Evolutionary conservation across 2,888 invertebrate species (phyloP), one percentile per base, ranked within the genome.

Genomic region (Stictocephala bisonia): DNA sequence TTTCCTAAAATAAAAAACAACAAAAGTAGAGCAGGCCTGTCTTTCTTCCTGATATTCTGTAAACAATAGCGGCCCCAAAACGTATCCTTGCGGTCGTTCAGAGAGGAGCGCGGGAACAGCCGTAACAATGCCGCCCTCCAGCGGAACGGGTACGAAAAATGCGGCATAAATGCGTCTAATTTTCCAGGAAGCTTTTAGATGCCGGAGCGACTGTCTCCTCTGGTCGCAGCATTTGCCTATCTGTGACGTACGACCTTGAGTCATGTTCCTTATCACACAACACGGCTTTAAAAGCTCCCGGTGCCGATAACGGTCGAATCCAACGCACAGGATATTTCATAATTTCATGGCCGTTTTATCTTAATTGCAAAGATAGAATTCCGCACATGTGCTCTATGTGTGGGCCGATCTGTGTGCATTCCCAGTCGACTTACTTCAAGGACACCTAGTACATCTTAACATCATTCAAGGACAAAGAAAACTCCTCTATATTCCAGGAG

Each of bases 241-340:
- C 56, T n/a, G 29, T 3, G 4, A 3, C 6, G 26, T 15, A 22
- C 60, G n/a, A n/a, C n/a, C n/a, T 29, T 35, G 31, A 20, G 20
- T 18, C 35, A 1, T 56, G 56, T 56, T 22, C 60, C 15, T 31
- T 56, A 56, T 56, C 56, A 15, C n/a, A 26, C 29, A 13, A 60
- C 60, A 60, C 60, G 60, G 60, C 20, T 29, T 60, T 60, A 60
- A 60, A 60, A 60, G 60, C 60, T 60, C 60, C 60, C 40, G 60
- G 40, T 2, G 1, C 18, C 35, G 60, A 60, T 60, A 60, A 27
- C 20, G 40, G 2, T 40, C 31, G 56, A 60, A 60, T 26, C 60
- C 35, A n/a, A n/a, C n/a, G 35, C 60, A 60, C 60, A 40, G 22
- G 60, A 60, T 60, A 60, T 60, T 60, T 60, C 60, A 60, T 60